phyloP scores from a whole-genome alignment of 2,888 invertebrate species.

The Drosophila vallismaia region DNA sequence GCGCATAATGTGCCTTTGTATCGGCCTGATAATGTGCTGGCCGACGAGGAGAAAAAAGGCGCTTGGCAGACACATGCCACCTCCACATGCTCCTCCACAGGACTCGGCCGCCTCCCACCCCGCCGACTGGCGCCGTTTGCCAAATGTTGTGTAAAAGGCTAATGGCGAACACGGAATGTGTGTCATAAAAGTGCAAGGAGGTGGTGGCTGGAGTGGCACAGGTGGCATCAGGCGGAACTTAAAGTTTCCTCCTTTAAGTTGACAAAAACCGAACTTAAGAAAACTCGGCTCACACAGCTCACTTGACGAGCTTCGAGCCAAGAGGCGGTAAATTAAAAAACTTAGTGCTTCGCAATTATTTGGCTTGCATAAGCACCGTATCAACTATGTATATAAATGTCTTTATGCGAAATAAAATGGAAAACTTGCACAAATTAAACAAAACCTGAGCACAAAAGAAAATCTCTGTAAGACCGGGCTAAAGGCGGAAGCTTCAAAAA shows the following conservation, averaged over 20 bases:
- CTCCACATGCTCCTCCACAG: conserved; percentile 5
- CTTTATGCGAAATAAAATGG: conserved; percentile 29
- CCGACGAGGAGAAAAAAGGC: conserved; percentile 37
- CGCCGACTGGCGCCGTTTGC: conserved; percentile 55
- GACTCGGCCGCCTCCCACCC: background rate
- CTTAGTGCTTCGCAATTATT: conserved; percentile 69
- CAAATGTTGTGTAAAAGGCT: conserved; percentile 77
- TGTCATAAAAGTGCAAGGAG: conserved; percentile 70
- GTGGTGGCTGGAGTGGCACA: conserved; percentile 2
- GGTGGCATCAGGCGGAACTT: conserved; percentile 18
- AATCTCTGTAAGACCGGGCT: conserved; percentile 47
- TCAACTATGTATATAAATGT: conserved; percentile 19
- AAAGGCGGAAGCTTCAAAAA: conserved; percentile 11
- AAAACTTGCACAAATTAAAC: conserved; percentile 67
- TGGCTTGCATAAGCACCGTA: conserved; percentile 64
- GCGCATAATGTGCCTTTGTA: conserved; percentile 78
- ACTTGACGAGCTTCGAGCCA: conserved; percentile 34
- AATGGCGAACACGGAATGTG: conserved; percentile 53
- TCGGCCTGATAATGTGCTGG: conserved; percentile 73
- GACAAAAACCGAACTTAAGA: conserved; percentile 1
- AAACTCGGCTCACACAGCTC: conserved; percentile 28
- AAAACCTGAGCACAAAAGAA: conserved; percentile 54
- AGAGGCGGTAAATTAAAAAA: conserved; percentile 65
- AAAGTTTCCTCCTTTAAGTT: conserved; percentile 33
- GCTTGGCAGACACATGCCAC: conserved; percentile 61